Evolutionary conservation across 2,888 invertebrate genomes (phyloP).

Genomic region (Cheilosia impressa): DNA sequence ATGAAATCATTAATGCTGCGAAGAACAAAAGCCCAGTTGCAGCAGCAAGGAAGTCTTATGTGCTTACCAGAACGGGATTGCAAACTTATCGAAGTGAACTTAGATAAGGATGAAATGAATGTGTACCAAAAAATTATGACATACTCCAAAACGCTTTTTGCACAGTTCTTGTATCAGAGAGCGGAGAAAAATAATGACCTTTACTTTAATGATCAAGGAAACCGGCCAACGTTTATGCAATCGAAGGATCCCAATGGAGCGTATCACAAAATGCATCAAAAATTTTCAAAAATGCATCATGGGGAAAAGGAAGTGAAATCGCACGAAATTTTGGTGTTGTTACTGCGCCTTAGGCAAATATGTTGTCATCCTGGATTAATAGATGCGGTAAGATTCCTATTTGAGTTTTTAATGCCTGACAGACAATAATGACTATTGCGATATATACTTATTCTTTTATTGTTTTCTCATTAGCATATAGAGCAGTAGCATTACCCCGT

Average conservation of each 20-base stretch:
- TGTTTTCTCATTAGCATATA: too few relatives aligned
- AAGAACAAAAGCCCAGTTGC: slow-evolving; percentile 93
- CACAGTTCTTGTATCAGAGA: slow-evolving; percentile 90
- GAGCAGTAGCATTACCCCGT: too few relatives aligned
- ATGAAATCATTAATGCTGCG: slow-evolving; percentile 94
- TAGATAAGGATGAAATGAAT: slow-evolving; percentile 89
- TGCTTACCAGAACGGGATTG: slow-evolving; percentile 87
- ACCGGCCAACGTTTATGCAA: slow-evolving; percentile 80
- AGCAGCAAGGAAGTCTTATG: slow-evolving; percentile 86
- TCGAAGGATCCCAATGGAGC: slow-evolving; percentile 83
- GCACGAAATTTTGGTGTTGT: slow-evolving; percentile 90
- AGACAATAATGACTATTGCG: too few relatives aligned
- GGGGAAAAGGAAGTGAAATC: slow-evolving; percentile 86
- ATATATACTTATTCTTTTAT: too few relatives aligned
- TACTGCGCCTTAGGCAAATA: slow-evolving; percentile 93
- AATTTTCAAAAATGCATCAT: slow-evolving; percentile 86
- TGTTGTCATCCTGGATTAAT: slow-evolving; percentile 95
- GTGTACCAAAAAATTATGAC: slow-evolving; percentile 91
- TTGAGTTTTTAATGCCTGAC: too few relatives aligned
- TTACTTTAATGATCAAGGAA: slow-evolving; percentile 77
- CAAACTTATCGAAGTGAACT: slow-evolving; percentile 86
- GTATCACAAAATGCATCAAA: slow-evolving; percentile 87
- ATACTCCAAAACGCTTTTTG: slow-evolving; percentile 90
- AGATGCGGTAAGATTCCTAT: slow-evolving; percentile 85
- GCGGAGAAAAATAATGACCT: slow-evolving; percentile 86